Evolutionary conservation across 2,888 invertebrate species (phyloP), one percentile per base, ranked within the genome.

Genomic region (Lagria hirta): DNA sequence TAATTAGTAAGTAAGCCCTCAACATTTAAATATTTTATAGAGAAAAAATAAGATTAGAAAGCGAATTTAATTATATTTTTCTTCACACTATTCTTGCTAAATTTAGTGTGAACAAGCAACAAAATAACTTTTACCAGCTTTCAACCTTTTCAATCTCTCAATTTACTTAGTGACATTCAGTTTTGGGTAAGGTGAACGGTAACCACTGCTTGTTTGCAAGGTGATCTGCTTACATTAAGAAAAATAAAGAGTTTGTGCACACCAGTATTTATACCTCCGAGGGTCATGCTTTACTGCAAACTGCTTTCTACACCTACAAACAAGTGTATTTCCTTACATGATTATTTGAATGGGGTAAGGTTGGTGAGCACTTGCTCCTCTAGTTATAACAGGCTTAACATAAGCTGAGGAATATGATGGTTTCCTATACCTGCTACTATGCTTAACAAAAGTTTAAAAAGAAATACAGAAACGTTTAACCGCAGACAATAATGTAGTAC

Each of bases 231-330:
- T 47, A 29, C 24, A 38, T 14, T n/a, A 26, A 10, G 20, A 22
- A 14, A 38, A 20, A 16, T 30, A 32, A 21, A 33, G 45, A 45
- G 35, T 29, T 30, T 24, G 23, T 46, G 46, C 46, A 46, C 35
- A 23, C 29, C 12, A 10, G n/a, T n/a, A n/a, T n/a, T n/a, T n/a
- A n/a, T n/a, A 20, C 20, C 13, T 16, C 13, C 32, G 42, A 47
- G 42, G 47, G 47, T 47, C 47, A 47, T 29, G 42, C 35, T 42
- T 15, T 26, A 10, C 18, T 42, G 47, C 47, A 37, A 47, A 47
- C 37, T 36, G 42, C 47, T 47, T 47, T 47, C 47, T 47, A 47
- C 42, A 42, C 42, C 47, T 47, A 47, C 42, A 28, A 27, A 40
- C 45, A 47, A 47, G 47, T 47, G 47, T 24, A 44, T 44, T 27